phyloP scores from a whole-genome alignment of 1,140 invertebrate genomes.

The Drosophila leontia region DNA sequence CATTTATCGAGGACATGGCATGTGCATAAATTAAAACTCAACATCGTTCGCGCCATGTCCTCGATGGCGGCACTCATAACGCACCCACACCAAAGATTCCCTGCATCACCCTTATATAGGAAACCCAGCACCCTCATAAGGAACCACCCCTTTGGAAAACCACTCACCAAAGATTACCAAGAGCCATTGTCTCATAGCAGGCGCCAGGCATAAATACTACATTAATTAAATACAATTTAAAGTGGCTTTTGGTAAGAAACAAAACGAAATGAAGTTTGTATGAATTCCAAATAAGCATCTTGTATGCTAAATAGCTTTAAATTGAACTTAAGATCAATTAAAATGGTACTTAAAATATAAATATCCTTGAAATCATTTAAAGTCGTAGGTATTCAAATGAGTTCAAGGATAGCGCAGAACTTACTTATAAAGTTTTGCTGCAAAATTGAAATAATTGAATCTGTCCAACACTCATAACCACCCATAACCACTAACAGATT shows the following conservation, averaged over 20 bases:
- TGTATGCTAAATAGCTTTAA: neutral
- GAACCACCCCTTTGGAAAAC: constrained; percentile 2
- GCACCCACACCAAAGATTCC: constrained; percentile 14
- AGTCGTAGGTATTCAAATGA: no score
- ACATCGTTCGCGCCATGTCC: constrained; percentile 47
- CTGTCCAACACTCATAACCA: neutral
- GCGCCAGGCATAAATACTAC: constrained; percentile 46
- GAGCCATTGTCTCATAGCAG: constrained; percentile 61
- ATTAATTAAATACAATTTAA: constrained; percentile 59
- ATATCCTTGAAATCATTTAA: no score
- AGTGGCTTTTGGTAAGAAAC: neutral
- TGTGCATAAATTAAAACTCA: constrained; percentile 79
- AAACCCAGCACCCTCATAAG: neutral
- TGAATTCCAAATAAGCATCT: neutral
- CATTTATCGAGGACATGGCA: constrained; percentile 52
- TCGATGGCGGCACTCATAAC: constrained; percentile 70
- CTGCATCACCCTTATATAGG: neutral
- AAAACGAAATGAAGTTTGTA: neutral
- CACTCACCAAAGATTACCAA: constrained; percentile 35
- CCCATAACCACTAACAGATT: neutral
- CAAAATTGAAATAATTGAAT: neutral
- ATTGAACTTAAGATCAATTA: neutral
- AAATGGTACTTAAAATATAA: neutral
- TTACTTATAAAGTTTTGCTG: no score
- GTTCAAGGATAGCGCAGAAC: no score